These are phyloP conservation scores for Coregonus suidteri DNA, from an alignment of 2,797 vertebrate species.

Conservation along the genomic window DNA sequence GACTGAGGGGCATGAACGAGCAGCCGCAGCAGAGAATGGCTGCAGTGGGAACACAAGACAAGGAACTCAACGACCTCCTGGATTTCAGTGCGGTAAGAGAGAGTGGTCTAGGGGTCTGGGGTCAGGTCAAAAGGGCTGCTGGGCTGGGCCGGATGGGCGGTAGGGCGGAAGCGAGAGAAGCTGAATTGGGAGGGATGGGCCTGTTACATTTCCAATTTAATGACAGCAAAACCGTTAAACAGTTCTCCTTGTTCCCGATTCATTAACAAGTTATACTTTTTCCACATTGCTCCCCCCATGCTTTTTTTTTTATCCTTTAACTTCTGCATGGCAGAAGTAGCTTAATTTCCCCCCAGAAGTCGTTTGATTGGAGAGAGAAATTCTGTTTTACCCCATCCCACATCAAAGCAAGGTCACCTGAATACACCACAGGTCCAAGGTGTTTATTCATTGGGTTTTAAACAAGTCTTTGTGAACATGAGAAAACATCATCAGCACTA, in stretches of 20 bases:
- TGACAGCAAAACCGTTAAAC: neutral
- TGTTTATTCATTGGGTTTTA: conserved; percentile 1
- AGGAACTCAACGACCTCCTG: conserved; percentile 98
- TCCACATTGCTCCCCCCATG: conserved; percentile 22
- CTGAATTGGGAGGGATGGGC: neutral
- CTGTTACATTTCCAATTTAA: neutral
- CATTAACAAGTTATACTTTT: neutral
- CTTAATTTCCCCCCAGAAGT: neutral
- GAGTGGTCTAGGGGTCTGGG: conserved; percentile 33
- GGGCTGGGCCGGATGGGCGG: neutral
- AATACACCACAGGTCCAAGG: neutral
- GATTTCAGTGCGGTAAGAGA: conserved; percentile 99
- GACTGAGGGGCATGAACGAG: conserved; percentile 83
- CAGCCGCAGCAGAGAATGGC: conserved; percentile 96
- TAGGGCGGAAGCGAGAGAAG: neutral
- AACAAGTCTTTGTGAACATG: neutral
- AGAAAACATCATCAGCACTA: neutral
- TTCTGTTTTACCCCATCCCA: neutral
- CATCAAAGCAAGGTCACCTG: neutral
- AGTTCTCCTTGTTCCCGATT: neutral
- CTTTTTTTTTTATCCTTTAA: conserved; percentile 33
- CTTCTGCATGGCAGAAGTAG: conserved; percentile 26
- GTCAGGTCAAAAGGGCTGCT: neutral
- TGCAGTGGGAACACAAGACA: conserved; percentile 93
- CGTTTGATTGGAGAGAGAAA: neutral